Evolutionary conservation across 2,113 vertebrate genomes (phyloP).

Genomic region (Hemiscyllium ocellatum): DNA sequence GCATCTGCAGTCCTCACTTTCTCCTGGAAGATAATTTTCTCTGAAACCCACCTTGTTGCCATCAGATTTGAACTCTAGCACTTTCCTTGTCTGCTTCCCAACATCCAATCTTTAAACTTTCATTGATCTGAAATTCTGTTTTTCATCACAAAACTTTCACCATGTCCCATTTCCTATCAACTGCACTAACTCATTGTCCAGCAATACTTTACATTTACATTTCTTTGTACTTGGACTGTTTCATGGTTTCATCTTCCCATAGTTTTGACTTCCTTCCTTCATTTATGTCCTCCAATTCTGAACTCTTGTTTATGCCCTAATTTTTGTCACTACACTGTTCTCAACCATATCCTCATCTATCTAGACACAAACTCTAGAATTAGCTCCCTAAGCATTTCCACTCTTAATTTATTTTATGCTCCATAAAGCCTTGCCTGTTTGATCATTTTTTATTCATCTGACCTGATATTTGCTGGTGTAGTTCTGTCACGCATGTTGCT

Average conservation of each 20-base stretch:
- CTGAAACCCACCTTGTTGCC: background rate
- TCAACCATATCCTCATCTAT: background rate
- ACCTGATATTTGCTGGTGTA: background rate
- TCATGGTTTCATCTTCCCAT: background rate
- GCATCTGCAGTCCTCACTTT: too few relatives aligned
- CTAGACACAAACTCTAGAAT: background rate
- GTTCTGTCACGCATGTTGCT: background rate
- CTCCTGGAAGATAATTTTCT: too few relatives aligned
- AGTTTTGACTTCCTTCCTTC: background rate
- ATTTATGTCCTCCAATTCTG: background rate
- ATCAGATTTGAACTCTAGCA: background rate
- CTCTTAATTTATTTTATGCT: background rate
- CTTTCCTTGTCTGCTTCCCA: background rate
- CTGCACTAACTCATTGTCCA: background rate
- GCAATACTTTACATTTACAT: background rate
- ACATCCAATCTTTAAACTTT: background rate
- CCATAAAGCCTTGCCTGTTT: background rate
- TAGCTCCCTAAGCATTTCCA: background rate
- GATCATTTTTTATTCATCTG: background rate
- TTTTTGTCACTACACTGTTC: background rate
- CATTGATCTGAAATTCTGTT: background rate
- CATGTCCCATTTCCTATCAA: background rate
- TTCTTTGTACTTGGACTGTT: background rate
- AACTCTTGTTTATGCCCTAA: background rate
- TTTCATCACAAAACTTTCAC: background rate